phyloP scores from a whole-genome alignment of 2,113 vertebrate species.

The Cyrtonyx montezumae region DNA sequence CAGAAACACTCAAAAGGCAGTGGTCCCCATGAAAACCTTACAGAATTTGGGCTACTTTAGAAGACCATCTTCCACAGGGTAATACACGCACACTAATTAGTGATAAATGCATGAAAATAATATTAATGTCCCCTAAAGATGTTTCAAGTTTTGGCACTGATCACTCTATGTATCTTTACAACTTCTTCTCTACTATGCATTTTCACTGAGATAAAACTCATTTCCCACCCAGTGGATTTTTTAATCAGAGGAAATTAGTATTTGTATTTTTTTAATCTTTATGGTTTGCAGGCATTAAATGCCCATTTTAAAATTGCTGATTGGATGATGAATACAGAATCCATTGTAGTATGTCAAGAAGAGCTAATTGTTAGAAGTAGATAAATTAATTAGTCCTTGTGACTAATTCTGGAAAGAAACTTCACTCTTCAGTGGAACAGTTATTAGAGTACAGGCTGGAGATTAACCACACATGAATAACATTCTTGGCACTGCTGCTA shows the following conservation, averaged over 20 bases:
- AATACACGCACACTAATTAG: neutral
- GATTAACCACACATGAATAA: accelerated
- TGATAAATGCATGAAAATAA: constrained; percentile 35
- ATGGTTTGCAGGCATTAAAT: neutral
- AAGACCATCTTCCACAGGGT: neutral
- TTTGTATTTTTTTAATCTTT: constrained; percentile 33
- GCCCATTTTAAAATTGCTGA: neutral
- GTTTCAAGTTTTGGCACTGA: neutral
- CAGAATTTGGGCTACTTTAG: neutral
- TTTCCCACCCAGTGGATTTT: constrained; percentile 1
- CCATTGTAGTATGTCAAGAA: neutral
- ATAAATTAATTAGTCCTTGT: constrained; percentile 21
- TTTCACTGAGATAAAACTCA: neutral
- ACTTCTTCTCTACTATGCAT: neutral
- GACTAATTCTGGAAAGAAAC: neutral
- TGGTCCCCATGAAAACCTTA: neutral
- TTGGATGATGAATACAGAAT: constrained; percentile 12
- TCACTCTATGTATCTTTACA: neutral
- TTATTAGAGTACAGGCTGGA: neutral
- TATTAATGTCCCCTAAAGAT: neutral
- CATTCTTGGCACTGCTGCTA: neutral
- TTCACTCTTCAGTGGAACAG: neutral
- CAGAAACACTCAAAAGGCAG: neutral
- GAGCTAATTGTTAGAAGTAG: neutral
- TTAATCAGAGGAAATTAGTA: neutral